phyloP scores from a whole-genome alignment of 2,888 invertebrate genomes.

The Harpalus rufipes region DNA sequence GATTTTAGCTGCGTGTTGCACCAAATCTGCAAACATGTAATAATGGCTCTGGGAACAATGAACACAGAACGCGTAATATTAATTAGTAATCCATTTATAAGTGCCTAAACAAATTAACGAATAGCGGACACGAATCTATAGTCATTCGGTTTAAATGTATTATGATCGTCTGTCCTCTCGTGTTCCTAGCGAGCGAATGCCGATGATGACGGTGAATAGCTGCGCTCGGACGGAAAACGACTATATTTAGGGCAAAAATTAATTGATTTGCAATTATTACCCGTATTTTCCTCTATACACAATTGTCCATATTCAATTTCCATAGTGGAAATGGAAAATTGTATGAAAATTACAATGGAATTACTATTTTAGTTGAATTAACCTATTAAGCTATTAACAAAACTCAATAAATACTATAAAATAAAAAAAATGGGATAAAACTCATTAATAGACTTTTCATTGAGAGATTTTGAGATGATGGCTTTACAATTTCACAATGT shows the following conservation, averaged over 20 bases:
- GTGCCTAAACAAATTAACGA: conserved; percentile 54
- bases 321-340: not conserved
- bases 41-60: conserved; percentile 36
- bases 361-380: not conserved
- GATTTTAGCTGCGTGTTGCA: not conserved
- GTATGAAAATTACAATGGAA: not conserved
- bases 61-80: conserved; percentile 35
- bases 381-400: not conserved
- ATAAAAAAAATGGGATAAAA: too few species aligned
- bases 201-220: conserved; percentile 10
- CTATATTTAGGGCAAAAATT: conserved; percentile 46
- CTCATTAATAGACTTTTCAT: too few species aligned
- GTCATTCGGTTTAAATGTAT: conserved; percentile 48
- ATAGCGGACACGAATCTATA: conserved; percentile 40
- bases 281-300: conserved; percentile 23
- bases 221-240: conserved; percentile 28
- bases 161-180: conserved; percentile 34
- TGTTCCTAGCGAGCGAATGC: conserved; percentile 2
- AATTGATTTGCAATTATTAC: conserved; percentile 41
- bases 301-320: conserved; percentile 16
- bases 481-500: too few species aligned
- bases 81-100: conserved; percentile 43
- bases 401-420: too few species aligned
- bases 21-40: conserved; percentile 15
- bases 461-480: too few species aligned